Conservation (phyloP, 2,888 invertebrate species). For the Phortica okadai region DNA sequence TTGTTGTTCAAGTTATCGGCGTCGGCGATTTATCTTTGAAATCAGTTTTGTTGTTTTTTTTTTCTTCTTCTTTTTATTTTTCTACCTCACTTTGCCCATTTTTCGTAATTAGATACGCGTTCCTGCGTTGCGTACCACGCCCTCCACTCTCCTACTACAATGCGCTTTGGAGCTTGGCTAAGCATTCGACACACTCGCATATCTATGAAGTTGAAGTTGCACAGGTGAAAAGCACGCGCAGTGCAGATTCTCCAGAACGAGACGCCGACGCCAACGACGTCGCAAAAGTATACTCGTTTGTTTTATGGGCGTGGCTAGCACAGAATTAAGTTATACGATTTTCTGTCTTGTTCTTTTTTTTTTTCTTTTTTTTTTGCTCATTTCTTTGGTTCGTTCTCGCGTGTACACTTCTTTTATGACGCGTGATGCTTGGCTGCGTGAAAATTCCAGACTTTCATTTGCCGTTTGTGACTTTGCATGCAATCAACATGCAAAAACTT, state of each 20-base stretch:
- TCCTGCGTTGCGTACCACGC: not conserved
- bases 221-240: constrained; percentile 9
- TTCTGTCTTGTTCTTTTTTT: not conserved
- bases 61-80: not conserved
- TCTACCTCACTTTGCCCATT: not conserved
- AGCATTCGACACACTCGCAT: constrained; percentile 3
- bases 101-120: constrained; percentile 30
- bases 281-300: constrained; percentile 48
- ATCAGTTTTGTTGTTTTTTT: not conserved
- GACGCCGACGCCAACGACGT: not conserved
- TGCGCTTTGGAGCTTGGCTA: not conserved
- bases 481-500: constrained; percentile 57
- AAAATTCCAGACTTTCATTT: constrained; percentile 33
- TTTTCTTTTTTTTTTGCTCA: not conserved
- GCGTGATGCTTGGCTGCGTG: constrained; percentile 13
- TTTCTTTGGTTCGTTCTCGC: not conserved
- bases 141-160: not conserved
- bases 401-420: constrained; percentile 2
- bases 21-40: constrained; percentile 28
- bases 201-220: not conserved
- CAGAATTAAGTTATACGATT: constrained; percentile 63
- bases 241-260: not conserved
- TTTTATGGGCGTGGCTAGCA: constrained; percentile 62
- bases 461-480: constrained; percentile 65
- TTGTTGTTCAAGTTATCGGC: not conserved